These are phyloP conservation scores for Cariama cristata DNA, from an alignment of 2,113 vertebrate species.

Conservation along the genomic window DNA sequence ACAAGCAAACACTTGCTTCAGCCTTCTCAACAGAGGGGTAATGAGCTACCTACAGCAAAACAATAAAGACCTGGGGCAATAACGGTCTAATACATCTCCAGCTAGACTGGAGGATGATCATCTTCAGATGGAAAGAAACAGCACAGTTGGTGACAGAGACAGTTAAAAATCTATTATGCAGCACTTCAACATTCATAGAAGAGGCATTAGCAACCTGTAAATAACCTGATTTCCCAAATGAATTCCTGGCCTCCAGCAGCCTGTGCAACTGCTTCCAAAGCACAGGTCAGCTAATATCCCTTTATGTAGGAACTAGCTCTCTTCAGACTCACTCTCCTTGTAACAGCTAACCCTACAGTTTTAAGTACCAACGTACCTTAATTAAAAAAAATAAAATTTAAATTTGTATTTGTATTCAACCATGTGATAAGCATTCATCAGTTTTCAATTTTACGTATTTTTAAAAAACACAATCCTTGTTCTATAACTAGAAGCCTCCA, in stretches of 20 bases:
- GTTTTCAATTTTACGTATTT: background rate
- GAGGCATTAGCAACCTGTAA: background rate
- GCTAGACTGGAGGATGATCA: background rate
- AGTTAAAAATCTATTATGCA: background rate
- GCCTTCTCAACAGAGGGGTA: background rate
- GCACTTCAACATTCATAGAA: background rate
- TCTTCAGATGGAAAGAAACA: background rate
- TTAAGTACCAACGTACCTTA: background rate
- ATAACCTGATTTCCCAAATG: background rate
- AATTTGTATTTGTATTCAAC: background rate
- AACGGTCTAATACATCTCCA: background rate
- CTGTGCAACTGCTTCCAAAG: background rate
- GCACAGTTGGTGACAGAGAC: background rate
- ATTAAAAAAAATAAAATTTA: background rate
- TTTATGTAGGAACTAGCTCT: background rate
- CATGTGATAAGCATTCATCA: background rate
- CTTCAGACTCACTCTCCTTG: background rate
- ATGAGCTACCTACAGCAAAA: background rate
- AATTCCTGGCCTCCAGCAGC: background rate
- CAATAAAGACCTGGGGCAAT: background rate
- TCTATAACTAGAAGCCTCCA: background rate
- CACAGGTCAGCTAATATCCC: background rate
- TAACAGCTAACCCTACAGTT: background rate
- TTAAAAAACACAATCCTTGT: background rate
- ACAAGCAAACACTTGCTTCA: background rate